Percentiles rank a stretch among this genome's conserved stretches.
Evolutionary conservation across 2,888 invertebrate species (phyloP).

Genomic region (Clanis bilineata): DNA sequence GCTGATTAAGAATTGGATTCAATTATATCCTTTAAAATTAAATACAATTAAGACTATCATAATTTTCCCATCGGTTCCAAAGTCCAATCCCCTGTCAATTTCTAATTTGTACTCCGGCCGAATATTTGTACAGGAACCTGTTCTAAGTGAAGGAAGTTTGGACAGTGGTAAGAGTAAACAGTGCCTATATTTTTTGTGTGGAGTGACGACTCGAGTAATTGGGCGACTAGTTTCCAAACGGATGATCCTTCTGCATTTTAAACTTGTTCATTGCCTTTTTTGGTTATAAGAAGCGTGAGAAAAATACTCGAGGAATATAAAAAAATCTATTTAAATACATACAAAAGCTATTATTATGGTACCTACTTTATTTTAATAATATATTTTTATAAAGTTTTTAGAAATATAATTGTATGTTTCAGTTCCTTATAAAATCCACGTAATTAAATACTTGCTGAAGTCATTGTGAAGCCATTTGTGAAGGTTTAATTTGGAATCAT

Average conservation of each 20-base stretch:
- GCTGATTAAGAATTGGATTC: too few species aligned
- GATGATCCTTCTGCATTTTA: constrained; percentile 1
- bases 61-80: too few species aligned
- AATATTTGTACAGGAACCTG: constrained; percentile 15
- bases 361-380: too few species aligned
- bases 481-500: too few species aligned
- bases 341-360: too few species aligned
- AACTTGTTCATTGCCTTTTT: background rate
- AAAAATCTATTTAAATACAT: background rate
- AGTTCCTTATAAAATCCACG: too few species aligned
- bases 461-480: too few species aligned
- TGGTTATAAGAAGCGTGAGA: background rate
- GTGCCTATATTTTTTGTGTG: constrained; percentile 14
- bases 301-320: background rate
- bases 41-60: too few species aligned
- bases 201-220: constrained; percentile 13
- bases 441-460: too few species aligned
- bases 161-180: constrained; percentile 17
- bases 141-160: constrained; percentile 19
- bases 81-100: background rate
- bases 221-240: background rate
- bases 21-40: too few species aligned
- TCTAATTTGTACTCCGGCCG: background rate
- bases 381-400: too few species aligned
- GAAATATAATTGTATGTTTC: too few species aligned